phyloP scores from a whole-genome alignment of 64 coral and sea anemone species.

The Actinia tenebrosa region DNA sequence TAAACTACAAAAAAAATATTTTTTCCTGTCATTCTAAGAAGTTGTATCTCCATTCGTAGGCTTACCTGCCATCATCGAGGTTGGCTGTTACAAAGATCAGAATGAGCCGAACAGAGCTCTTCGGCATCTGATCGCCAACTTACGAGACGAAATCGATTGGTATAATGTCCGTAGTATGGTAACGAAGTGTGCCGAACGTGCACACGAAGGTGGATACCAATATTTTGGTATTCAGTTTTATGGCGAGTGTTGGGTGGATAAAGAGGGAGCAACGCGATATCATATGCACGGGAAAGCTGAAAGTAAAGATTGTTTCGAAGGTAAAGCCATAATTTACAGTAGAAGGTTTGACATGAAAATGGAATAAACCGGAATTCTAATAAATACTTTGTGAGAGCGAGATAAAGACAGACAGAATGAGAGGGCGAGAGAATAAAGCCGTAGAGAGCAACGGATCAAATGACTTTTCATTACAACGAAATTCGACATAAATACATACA shows the following conservation, averaged over 20 bases:
- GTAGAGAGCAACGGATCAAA: too few relatives aligned
- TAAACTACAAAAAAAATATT: too few relatives aligned
- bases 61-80: constrained; percentile 58
- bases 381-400: too few relatives aligned
- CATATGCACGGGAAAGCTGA: constrained; percentile 58
- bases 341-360: too few relatives aligned
- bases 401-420: too few relatives aligned
- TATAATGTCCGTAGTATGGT: constrained; percentile 77
- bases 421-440: too few relatives aligned
- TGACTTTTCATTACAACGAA: too few relatives aligned
- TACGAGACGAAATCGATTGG: constrained; percentile 61
- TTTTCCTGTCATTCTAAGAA: too few relatives aligned
- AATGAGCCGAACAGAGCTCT: constrained; percentile 36
- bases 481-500: too few relatives aligned
- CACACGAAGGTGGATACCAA: constrained; percentile 58
- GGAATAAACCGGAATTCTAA: too few relatives aligned
- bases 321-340: not conserved
- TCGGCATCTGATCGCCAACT: constrained; percentile 40
- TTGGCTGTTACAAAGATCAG: constrained; percentile 77
- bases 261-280: constrained; percentile 45
- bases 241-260: constrained; percentile 80
- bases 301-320: constrained; percentile 56
- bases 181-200: constrained; percentile 78
- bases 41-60: constrained; percentile 5
- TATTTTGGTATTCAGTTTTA: constrained; percentile 76